These are phyloP conservation scores for Dromaius novaehollandiae DNA, from an alignment of 2,113 vertebrate genomes.

Conservation along the genomic window DNA sequence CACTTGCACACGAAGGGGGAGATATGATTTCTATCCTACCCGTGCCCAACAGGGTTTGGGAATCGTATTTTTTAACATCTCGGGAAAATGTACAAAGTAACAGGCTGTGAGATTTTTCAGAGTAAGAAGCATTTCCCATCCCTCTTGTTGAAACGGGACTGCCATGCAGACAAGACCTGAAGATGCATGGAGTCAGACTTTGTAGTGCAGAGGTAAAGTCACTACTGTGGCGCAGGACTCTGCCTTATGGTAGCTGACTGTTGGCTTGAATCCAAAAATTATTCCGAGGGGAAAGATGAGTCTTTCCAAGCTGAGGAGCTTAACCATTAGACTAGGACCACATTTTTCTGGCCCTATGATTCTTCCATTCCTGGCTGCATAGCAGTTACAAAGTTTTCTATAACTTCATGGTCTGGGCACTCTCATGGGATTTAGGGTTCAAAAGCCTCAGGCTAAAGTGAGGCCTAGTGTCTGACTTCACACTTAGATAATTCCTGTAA, in stretches of 20 bases:
- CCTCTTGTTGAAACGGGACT: background rate
- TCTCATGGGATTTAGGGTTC: background rate
- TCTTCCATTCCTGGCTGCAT: background rate
- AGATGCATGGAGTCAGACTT: background rate
- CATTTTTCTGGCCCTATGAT: background rate
- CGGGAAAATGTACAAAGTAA: background rate
- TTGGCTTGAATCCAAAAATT: background rate
- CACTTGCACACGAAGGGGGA: background rate
- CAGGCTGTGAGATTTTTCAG: background rate
- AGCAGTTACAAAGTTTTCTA: background rate
- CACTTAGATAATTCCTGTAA: background rate
- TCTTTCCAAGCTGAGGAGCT: background rate
- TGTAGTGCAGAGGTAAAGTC: background rate
- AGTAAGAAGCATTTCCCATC: background rate
- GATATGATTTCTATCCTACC: background rate
- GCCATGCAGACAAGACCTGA: background rate
- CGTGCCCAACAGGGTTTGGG: background rate
- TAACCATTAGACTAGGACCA: background rate
- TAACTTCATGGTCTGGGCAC: background rate
- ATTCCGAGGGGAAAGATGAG: background rate
- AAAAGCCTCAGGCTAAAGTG: background rate
- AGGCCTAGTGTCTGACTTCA: background rate
- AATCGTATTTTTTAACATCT: background rate
- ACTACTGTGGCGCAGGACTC: background rate
- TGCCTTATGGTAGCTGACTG: background rate